Conservation (phyloP, 2,888 invertebrate species). For the Encarsia formosa region DNA sequence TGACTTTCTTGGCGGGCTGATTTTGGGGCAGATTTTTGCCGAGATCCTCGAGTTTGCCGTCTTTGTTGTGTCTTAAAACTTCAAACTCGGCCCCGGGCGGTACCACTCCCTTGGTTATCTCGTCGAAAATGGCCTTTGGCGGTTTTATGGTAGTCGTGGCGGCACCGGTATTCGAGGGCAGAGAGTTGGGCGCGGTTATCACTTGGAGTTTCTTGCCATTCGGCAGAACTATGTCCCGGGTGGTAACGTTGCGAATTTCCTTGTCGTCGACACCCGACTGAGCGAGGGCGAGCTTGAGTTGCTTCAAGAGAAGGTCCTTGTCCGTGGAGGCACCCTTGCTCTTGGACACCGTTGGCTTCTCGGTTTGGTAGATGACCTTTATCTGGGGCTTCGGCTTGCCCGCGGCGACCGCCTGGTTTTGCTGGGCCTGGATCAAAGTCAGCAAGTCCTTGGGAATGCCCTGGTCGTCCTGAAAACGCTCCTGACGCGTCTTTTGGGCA, state of each 20-base stretch:
- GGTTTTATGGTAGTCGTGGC: constrained; percentile 61
- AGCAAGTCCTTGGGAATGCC: constrained; percentile 39
- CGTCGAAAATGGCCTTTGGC: constrained; percentile 67
- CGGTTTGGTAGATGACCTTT: constrained; percentile 56
- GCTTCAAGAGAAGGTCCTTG: constrained; percentile 70
- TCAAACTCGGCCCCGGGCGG: constrained; percentile 79
- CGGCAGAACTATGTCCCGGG: constrained; percentile 67
- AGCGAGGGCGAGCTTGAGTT: constrained; percentile 68
- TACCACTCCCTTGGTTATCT: constrained; percentile 73
- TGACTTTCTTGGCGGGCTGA: constrained; percentile 73
- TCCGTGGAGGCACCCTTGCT: constrained; percentile 43
- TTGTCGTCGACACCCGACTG: constrained; percentile 64
- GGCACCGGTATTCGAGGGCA: constrained; percentile 35
- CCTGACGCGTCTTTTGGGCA: constrained; percentile 25
- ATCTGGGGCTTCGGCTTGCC: constrained; percentile 42
- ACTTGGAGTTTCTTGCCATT: constrained; percentile 72
- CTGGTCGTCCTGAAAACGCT: constrained; percentile 25
- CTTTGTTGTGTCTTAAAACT: constrained; percentile 70
- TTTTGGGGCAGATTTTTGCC: constrained; percentile 59
- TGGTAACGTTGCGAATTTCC: constrained; percentile 67
- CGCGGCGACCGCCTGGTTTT: constrained; percentile 30
- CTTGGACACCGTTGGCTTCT: constrained; percentile 32
- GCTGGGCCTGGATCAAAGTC: constrained; percentile 36
- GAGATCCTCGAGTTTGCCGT: constrained; percentile 69
- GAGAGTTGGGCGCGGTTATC: constrained; percentile 39